Conservation (phyloP, 2,797 vertebrate genomes). For the Phoebastria nigripes region DNA sequence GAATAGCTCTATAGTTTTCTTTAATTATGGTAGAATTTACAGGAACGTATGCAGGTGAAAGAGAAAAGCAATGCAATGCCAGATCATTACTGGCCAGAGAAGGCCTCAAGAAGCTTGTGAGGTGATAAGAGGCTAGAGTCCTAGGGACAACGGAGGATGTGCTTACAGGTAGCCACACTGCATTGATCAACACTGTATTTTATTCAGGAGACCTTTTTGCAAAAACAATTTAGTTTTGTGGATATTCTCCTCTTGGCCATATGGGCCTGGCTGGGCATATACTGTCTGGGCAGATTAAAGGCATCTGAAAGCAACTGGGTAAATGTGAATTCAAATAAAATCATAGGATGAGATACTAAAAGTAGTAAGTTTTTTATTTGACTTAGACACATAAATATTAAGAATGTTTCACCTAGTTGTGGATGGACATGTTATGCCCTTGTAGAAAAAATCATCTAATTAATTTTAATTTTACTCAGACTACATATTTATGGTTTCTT, state of each 20-base stretch:
- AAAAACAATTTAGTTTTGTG: background rate
- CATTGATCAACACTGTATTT: background rate
- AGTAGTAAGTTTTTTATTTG: background rate
- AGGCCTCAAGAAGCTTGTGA: background rate
- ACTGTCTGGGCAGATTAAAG: background rate
- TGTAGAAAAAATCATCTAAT: constrained; percentile 39
- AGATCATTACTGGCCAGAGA: background rate
- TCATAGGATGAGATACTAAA: background rate
- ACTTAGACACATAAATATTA: background rate
- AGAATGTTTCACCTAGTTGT: constrained; percentile 1
- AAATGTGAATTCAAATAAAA: background rate
- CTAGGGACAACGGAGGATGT: background rate
- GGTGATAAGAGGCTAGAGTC: background rate
- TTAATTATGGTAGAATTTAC: background rate
- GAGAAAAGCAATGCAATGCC: background rate
- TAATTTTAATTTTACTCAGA: constrained; percentile 57
- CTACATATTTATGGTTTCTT: constrained; percentile 25
- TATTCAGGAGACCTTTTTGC: background rate
- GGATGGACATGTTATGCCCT: background rate
- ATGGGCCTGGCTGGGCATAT: background rate
- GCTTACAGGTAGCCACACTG: background rate
- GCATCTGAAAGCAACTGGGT: background rate
- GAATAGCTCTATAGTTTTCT: background rate
- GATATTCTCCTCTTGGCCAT: background rate
- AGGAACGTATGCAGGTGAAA: background rate